Evolutionary conservation across 1,140 invertebrate species (phyloP).

Genomic region (Bathynomus jamesi): DNA sequence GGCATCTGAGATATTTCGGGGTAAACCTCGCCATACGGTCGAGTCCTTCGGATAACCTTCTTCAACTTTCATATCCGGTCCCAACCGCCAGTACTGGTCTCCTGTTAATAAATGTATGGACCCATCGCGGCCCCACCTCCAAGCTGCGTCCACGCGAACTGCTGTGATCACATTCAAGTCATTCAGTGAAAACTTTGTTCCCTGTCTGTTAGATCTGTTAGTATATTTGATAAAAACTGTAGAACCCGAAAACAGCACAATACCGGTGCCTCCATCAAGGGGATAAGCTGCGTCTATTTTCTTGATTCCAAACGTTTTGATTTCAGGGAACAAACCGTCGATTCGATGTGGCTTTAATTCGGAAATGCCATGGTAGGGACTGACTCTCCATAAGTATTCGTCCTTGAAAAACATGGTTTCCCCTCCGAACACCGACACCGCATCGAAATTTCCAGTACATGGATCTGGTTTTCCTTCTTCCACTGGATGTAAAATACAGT

Average conservation of each 20-base stretch:
- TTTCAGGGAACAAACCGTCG: background rate
- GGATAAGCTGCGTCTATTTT: background rate
- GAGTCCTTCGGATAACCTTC: slow-evolving; percentile 51
- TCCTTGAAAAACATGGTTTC: background rate
- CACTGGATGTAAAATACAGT: too few relatives aligned
- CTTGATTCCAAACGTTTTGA: background rate
- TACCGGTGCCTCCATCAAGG: background rate
- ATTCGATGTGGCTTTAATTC: background rate
- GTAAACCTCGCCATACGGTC: slow-evolving; percentile 49
- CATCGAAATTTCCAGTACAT: background rate
- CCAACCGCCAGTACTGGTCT: slow-evolving; percentile 75
- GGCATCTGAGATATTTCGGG: slow-evolving; percentile 47
- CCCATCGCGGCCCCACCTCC: slow-evolving; percentile 73
- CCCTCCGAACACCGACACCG: background rate
- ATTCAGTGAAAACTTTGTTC: background rate
- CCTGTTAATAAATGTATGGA: slow-evolving; percentile 57
- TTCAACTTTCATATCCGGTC: slow-evolving; percentile 43
- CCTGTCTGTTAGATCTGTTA: background rate
- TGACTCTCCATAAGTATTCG: background rate
- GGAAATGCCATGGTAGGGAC: background rate
- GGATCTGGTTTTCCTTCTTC: background rate
- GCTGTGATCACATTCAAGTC: background rate
- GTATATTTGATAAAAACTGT: background rate
- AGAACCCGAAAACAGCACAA: background rate
- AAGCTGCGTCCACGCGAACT: slow-evolving; percentile 60